A percentile compares a stretch with the other conserved stretches of the same genome.
Conservation (phyloP, 1,140 invertebrate genomes). For the Eumaeus atala region DNA sequence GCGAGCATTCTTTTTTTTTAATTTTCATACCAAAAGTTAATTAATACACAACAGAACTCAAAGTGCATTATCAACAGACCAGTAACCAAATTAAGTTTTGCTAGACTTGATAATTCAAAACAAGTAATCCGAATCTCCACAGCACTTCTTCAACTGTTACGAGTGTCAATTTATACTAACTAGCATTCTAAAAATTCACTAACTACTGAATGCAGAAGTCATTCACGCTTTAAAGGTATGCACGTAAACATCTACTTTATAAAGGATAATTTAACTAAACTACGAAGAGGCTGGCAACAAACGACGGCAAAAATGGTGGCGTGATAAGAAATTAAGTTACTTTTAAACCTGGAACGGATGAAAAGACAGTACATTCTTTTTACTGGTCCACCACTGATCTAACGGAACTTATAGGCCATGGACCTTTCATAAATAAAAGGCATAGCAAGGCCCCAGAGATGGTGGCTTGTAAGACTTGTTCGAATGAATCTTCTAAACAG, state of each 20-base stretch:
- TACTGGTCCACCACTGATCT: too few relatives aligned
- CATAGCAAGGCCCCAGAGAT: too few relatives aligned
- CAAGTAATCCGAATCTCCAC: slow-evolving; percentile 21
- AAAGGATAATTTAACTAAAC: slow-evolving; percentile 62
- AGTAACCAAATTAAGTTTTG: slow-evolving; percentile 29
- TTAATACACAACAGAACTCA: slow-evolving; percentile 37
- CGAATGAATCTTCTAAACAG: too few relatives aligned
- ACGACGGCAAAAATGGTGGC: slow-evolving; percentile 8
- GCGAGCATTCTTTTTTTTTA: slow-evolving; percentile 5
- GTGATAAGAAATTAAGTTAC: slow-evolving; percentile 3
- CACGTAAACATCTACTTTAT: slow-evolving; percentile 65
- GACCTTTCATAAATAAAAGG: too few relatives aligned
- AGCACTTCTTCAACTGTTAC: slow-evolving; percentile 42
- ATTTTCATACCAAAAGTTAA: slow-evolving; percentile 7
- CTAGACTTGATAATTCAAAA: not conserved
- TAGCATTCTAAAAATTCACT: slow-evolving; percentile 73
- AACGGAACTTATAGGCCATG: too few relatives aligned
- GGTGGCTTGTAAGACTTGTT: too few relatives aligned
- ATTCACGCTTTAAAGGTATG: slow-evolving; percentile 57
- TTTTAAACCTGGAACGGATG: not conserved
- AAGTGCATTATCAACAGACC: slow-evolving; percentile 57
- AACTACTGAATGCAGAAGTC: slow-evolving; percentile 65
- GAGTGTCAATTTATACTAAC: slow-evolving; percentile 67
- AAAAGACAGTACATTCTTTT: too few relatives aligned
- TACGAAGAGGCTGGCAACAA: slow-evolving; percentile 52